These are phyloP conservation scores for Listronotus bonariensis DNA, from an alignment of 1,140 invertebrate genomes.

Conservation along the genomic window DNA sequence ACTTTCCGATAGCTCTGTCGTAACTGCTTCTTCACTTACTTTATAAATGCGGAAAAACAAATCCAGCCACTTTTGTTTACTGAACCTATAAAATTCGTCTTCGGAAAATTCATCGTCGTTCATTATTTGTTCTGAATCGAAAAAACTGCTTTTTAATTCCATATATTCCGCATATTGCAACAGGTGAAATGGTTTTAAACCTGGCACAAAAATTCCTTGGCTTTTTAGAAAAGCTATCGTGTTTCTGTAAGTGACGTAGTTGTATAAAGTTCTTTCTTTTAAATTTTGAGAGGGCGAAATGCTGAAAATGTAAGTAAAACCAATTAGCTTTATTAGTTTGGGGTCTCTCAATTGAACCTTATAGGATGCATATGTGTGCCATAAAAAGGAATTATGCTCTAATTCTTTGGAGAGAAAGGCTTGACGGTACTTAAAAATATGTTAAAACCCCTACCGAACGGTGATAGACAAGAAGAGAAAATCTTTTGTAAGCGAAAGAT, in stretches of 20 bases:
- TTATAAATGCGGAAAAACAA: constrained; percentile 55
- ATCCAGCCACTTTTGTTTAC: constrained; percentile 56
- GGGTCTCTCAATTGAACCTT: no score
- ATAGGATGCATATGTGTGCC: no score
- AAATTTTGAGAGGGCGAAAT: constrained; percentile 7
- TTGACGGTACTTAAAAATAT: no score
- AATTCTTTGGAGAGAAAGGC: no score
- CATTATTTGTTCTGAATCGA: not conserved
- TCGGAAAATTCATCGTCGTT: constrained; percentile 10
- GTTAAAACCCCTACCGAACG: no score
- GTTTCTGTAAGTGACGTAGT: constrained; percentile 43
- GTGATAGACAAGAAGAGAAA: no score
- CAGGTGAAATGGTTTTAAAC: constrained; percentile 50
- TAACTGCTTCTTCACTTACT: constrained; percentile 3
- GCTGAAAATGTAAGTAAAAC: not conserved
- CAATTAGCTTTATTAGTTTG: no score
- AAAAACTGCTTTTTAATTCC: constrained; percentile 18
- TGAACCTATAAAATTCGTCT: constrained; percentile 44
- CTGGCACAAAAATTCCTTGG: constrained; percentile 47
- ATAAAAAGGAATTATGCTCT: no score
- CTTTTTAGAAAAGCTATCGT: constrained; percentile 48
- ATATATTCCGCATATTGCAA: constrained; percentile 52
- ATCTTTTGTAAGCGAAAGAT: no score
- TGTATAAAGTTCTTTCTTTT: constrained; percentile 9
- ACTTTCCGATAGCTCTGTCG: no score